Conservation (phyloP, 2,888 invertebrate species). For the Tuta absoluta region DNA sequence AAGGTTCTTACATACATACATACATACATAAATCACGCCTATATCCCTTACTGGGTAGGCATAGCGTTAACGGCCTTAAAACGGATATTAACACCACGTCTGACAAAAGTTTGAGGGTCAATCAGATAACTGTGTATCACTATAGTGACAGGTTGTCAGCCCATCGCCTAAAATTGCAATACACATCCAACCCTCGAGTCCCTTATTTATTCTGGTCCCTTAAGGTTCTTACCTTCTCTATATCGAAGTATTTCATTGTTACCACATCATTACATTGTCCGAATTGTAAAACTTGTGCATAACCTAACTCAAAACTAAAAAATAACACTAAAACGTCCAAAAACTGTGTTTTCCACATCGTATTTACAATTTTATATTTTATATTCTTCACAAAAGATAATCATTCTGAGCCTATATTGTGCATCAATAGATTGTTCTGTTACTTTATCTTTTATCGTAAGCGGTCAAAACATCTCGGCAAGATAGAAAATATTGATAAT, state of each 20-base stretch:
- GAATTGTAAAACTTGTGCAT: slow-evolving; percentile 61
- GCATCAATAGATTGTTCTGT: not conserved
- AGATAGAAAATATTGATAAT: slow-evolving; percentile 1
- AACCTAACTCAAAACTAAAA: slow-evolving; percentile 37
- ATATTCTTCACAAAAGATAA: not conserved
- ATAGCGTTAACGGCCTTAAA: no score
- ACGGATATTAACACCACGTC: no score
- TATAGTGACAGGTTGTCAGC: no score
- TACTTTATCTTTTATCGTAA: slow-evolving; percentile 11
- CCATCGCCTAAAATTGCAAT: no score
- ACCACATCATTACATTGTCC: slow-evolving; percentile 57
- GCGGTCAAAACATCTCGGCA: slow-evolving; percentile 7
- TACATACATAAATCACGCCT: no score
- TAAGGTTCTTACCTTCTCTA: slow-evolving; percentile 57
- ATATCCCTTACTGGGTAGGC: no score
- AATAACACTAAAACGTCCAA: slow-evolving; percentile 38
- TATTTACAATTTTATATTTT: slow-evolving; percentile 37
- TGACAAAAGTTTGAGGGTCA: no score
- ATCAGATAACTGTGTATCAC: no score
- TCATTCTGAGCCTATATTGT: not conserved
- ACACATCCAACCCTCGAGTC: no score
- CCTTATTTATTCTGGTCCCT: not conserved
- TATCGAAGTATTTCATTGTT: slow-evolving; percentile 64
- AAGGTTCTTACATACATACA: no score
- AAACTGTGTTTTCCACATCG: slow-evolving; percentile 36